Base-by-base conservation (phyloP, 2,888 invertebrate genomes). In the Ophioninae sp. region DNA sequence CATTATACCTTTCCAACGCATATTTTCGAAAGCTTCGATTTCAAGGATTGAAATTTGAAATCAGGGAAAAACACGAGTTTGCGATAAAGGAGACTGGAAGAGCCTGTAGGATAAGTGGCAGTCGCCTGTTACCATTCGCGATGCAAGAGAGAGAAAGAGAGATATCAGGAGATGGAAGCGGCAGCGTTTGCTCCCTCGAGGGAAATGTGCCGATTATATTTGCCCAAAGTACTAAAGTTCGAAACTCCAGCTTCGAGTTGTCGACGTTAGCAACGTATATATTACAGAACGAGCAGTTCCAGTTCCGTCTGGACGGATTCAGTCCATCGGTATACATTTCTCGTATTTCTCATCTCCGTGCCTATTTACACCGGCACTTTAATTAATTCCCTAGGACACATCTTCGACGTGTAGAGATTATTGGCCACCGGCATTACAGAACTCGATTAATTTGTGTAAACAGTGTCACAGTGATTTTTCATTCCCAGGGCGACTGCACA, bases 311-410 rank as follows among this genome's bases (percentile, higher is more conserved):
- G 56, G 69, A 63, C 78, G 78, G 63, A 59, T 78, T 51, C 13
- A 51, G 63, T 71, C 39, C 69, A 71, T 71, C 63, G 69, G 65
- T 51, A 51, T 51, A 51, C 17, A 73, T 73, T 73, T 23, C 41
- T 20, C 61, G 30, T 78, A 17, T 3, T 65, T 63, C 65, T 69
- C 84, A 74, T 82, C 79, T 82, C 84, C 79, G 72, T 77, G 69
- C 67, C 63, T 85, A 87, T 91, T 91, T 91, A 88, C 91, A 84
- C 87, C 87, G 86, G 89, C 90, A 91, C 92, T 91, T 88, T 88
- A 91, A 91, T 91, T 91, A 91, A 92, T 92, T 92, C 91, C 89
- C 88, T 83, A 85, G 81, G 85, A 82, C 74, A 75, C 88, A 85
- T 87, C 85, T 88, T 86, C 51, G 51, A 51, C 88, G 87, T 89